Evolutionary conservation across 2,888 invertebrate species (phyloP).

Genomic region (Nebria salina): DNA sequence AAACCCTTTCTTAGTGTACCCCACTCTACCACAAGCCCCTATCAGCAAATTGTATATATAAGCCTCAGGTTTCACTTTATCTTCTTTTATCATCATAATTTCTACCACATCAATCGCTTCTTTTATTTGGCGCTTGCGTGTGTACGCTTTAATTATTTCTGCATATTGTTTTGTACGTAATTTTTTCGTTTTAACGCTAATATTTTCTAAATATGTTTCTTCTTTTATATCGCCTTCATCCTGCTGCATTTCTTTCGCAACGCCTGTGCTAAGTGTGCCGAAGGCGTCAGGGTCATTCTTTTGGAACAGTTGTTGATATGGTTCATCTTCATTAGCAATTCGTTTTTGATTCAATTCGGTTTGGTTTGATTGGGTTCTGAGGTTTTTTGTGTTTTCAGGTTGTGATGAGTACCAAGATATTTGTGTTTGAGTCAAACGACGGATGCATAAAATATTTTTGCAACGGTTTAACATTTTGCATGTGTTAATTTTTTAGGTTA

Average conservation of each 20-base stretch:
- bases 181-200: constrained; percentile 63
- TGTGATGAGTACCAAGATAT: neutral
- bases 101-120: constrained; percentile 85
- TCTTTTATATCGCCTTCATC: constrained; percentile 71
- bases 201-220: constrained; percentile 67
- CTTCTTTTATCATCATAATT: constrained; percentile 78
- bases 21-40: constrained; percentile 82
- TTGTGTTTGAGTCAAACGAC: constrained; percentile 18
- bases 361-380: constrained; percentile 6
- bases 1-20: constrained; percentile 88
- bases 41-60: constrained; percentile 88
- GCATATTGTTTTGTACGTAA: constrained; percentile 74
- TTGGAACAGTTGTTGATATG: constrained; percentile 45
- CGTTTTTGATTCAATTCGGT: constrained; percentile 3
- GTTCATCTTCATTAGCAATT: constrained; percentile 22
- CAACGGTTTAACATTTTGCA: constrained; percentile 28
- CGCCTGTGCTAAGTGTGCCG: constrained; percentile 68
- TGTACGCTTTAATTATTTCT: constrained; percentile 74
- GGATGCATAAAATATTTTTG: constrained; percentile 18
- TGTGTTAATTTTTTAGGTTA: constrained; percentile 1
- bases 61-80: constrained; percentile 79
- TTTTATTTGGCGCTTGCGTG: constrained; percentile 72
- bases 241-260: constrained; percentile 52
- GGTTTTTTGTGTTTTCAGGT: constrained; percentile 12
- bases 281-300: constrained; percentile 69